Conservation (phyloP, 53 echinoderm and acorn worm genomes). For the Echinarachnius parma region DNA sequence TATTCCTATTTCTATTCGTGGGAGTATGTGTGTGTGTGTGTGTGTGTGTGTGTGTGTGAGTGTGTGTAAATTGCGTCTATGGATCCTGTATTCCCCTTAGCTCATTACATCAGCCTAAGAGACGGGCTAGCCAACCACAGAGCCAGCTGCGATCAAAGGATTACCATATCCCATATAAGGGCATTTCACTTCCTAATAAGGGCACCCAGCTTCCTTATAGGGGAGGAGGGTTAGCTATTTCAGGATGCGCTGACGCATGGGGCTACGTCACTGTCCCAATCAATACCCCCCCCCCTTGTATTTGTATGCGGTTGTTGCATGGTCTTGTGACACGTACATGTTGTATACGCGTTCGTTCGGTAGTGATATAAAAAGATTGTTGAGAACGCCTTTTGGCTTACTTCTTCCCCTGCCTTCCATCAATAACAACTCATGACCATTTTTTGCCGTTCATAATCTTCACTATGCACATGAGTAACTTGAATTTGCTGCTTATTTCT, state of each 20-base stretch:
- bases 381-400: not conserved
- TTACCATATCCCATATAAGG: no score
- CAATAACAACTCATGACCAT: conserved; percentile 30
- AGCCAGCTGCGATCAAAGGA: no score
- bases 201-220: conserved; percentile 21
- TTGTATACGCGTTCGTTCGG: not conserved
- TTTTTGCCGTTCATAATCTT: conserved; percentile 16
- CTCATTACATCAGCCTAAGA: no score
- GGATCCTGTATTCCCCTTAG: no score
- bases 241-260: conserved; percentile 24
- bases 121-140: no score
- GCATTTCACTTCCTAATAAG: no score
- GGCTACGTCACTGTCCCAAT: conserved; percentile 22
- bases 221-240: not conserved
- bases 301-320: conserved; percentile 3
- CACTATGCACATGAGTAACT: conserved; percentile 28
- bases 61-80: no score
- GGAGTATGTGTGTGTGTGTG: no score
- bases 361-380: conserved; percentile 22
- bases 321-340: not conserved
- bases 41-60: no score
- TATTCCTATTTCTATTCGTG: no score
- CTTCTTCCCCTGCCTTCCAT: not conserved
- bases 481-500: conserved; percentile 23
- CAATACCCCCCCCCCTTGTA: not conserved